These are phyloP conservation scores for Nothura maculosa DNA, from an alignment of 2,797 vertebrate species.

Conservation along the genomic window DNA sequence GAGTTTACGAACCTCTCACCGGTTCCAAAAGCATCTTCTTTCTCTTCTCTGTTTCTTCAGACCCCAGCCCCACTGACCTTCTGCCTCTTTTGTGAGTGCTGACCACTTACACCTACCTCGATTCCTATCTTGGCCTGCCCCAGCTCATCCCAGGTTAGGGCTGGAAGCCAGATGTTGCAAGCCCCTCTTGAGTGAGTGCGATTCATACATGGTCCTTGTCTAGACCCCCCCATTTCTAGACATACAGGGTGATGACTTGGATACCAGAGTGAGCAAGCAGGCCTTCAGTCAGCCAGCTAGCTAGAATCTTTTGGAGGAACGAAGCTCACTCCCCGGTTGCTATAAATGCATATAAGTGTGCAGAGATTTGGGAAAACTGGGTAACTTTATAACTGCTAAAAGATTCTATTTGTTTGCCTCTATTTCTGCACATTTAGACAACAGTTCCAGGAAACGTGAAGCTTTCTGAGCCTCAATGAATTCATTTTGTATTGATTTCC, in stretches of 20 bases:
- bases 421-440: neutral
- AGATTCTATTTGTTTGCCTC: no score
- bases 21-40: neutral
- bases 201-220: neutral
- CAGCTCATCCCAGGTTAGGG: conserved; percentile 10
- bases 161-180: conserved; percentile 28
- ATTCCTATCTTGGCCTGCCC: conserved; percentile 32
- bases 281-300: neutral
- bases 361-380: neutral
- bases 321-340: neutral
- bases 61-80: neutral
- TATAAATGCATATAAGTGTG: neutral
- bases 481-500: neutral
- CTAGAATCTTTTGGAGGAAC: neutral
- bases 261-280: neutral
- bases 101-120: conserved; percentile 41
- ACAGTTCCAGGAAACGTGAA: neutral
- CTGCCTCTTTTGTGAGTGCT: conserved; percentile 7
- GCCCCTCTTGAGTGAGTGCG: neutral
- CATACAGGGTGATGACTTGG: neutral
- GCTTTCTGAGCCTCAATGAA: neutral
- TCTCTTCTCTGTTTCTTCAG: neutral
- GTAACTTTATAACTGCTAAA: no score
- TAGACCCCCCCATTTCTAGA: neutral
- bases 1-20: neutral